Evolutionary conservation across 35 echinoderm and acorn worm species (phyloP), one percentile per base, ranked within the genome.

Genomic region (Ophioderma brevispina): DNA sequence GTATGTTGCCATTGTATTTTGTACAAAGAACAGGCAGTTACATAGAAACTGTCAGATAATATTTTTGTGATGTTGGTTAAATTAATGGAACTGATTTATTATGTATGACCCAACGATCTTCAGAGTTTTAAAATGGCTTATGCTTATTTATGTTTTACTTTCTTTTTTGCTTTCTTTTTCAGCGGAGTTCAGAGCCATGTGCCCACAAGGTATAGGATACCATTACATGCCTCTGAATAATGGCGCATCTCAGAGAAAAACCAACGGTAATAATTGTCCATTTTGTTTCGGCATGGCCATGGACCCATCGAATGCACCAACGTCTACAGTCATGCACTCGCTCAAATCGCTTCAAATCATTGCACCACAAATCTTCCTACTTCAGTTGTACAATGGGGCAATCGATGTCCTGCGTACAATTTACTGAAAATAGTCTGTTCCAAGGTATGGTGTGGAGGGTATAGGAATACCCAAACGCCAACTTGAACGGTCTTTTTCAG

Each of bases 191-290:
- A 92, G 96, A 83, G 86, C 92, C 2, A 89, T 98, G 86, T 98
- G 96, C 77, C 96, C 96, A 56, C 92, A 98, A 90, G 96, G 96
- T 89, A 86, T 87, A 46, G 96, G 96, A 25, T 98, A 92, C 84
- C 92, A 98, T 85, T 92, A 92, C 56, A 84, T 76, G 59, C 80
- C 89, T 19, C 84, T 40, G 28, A 77, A 91, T n/a, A 49, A 32
- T 32, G 3, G 32, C 32, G 2, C 55, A 25, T 1, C 21, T 11
- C 46, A 8, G 21, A 8, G 3, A 25, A 1, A 78, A 43, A 91
- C 76, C 84, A 84, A 91, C 90, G 90, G 90, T 91, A 91, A 83
- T 84, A 91, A 40, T 76, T 85, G 85, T 91, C 42, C 82, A 91
- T n/a, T 79, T 77, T 77, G n/a, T 70, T 70, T 25, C 59, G 59